These are phyloP conservation scores for Sisyra nigra DNA, from an alignment of 2,888 invertebrate species.

Conservation along the genomic window DNA sequence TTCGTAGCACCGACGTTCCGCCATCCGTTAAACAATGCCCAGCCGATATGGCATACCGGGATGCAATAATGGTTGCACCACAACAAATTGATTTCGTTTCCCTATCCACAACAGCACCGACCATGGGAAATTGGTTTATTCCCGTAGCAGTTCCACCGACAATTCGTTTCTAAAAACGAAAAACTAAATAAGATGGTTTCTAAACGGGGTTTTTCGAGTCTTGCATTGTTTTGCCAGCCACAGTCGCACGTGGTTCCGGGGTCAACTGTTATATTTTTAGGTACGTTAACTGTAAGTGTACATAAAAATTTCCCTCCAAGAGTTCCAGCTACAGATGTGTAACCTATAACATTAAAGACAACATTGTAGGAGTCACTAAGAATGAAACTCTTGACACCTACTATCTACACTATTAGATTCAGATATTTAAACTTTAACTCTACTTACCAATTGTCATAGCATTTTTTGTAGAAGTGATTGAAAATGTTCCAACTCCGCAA, in stretches of 20 bases:
- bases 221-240: slow-evolving; percentile 36
- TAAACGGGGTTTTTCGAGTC: slow-evolving; percentile 8
- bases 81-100: slow-evolving; percentile 25
- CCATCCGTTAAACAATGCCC: slow-evolving; percentile 33
- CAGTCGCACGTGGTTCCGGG: slow-evolving; percentile 29
- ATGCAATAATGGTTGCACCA: slow-evolving; percentile 35
- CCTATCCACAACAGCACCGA: slow-evolving; percentile 32
- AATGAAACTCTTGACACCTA: no score
- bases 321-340: slow-evolving; percentile 21
- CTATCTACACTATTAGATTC: no score
- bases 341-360: slow-evolving; percentile 21
- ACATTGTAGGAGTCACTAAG: no score
- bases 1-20: slow-evolving; percentile 1
- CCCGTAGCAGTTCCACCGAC: slow-evolving; percentile 35
- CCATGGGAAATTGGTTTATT: slow-evolving; percentile 40
- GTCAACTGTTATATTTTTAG: slow-evolving; percentile 7
- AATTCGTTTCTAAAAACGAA: slow-evolving; percentile 22
- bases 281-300: slow-evolving; percentile 15
- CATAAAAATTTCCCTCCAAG: slow-evolving; percentile 36
- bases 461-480: slow-evolving; percentile 18
- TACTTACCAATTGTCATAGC: slow-evolving; percentile 20
- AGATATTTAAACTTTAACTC: no score
- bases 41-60: slow-evolving; percentile 31
- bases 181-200: neutral
- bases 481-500: slow-evolving; percentile 33